Base-by-base conservation (phyloP, 2,113 vertebrate species). In the Oceanodroma tethys region DNA sequence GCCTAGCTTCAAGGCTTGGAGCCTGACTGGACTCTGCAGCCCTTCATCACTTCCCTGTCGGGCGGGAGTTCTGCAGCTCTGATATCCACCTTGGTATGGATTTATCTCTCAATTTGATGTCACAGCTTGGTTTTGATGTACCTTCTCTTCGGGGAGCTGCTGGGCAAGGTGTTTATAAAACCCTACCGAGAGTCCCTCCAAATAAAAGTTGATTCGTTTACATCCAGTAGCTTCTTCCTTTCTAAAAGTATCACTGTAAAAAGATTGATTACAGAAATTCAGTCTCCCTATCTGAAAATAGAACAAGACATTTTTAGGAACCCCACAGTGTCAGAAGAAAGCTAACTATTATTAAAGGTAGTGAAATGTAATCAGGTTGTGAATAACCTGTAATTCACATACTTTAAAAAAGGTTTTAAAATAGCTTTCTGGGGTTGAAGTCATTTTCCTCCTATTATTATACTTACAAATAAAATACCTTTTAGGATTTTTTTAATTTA, bases 351-450 rank as follows among this genome's bases (percentile, higher is more conserved):
- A 9, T 15, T 71, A 68, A 84, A 79, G 48, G 67, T 18, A 71
- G 19, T 43, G 60, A 92, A 93, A 91, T 81, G 81, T 72, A 84
- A 92, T 95, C 84, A 79, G 60, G 19, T 89, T 86, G 62, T 89
- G 96, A 95, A 95, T 95, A 86, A 95, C 86, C 88, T 91, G 60
- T 86, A 92, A 96, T 95, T 95, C 94, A 93, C 16, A 38, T 48
- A 56, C 56, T 94, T 90, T 84, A 84, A n/a, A 95, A 81, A 92
- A 36, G 34, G 18, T 32, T 93, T 93, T 84, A 68, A 97, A 95
- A 95, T 81, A 84, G 47, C 52, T 91, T 67, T 86, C 78, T 85
- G 38, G 19, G 22, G 27, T 56, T 63, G 55, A 92, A 78, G n/a
- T 63, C 74, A 74, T 84, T 95, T 93, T 13, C 7, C 34, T 47